Evolutionary conservation across 2,797 vertebrate species (phyloP).

Genomic region (Pogonophryne albipinna): DNA sequence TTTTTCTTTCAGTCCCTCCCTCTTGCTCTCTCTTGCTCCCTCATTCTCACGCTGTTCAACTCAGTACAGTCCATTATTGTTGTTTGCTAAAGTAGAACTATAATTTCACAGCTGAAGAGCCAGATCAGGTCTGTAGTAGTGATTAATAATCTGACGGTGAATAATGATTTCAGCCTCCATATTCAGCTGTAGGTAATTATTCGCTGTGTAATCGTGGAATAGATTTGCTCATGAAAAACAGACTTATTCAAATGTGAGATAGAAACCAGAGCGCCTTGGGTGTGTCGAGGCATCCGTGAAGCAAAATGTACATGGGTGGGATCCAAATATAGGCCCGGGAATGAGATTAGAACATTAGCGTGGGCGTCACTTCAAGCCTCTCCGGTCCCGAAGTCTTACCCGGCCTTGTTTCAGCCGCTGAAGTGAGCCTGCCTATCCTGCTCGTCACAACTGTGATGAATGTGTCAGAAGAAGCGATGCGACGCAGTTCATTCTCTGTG

Average conservation of each 20-base stretch:
- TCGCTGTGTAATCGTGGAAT: slow-evolving; percentile 83
- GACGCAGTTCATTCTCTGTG: slow-evolving; percentile 58
- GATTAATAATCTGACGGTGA: slow-evolving; percentile 86
- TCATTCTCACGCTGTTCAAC: slow-evolving; percentile 52
- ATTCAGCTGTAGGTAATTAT: slow-evolving; percentile 84
- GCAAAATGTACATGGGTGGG: slow-evolving; percentile 72
- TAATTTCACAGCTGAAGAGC: slow-evolving; percentile 87
- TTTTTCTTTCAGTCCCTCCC: slow-evolving; percentile 43
- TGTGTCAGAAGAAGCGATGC: slow-evolving; percentile 67
- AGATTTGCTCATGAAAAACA: slow-evolving; percentile 79
- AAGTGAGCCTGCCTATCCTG: slow-evolving; percentile 50
- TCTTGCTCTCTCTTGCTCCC: slow-evolving; percentile 29
- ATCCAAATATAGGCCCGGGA: slow-evolving; percentile 74
- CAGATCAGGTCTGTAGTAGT: slow-evolving; percentile 81
- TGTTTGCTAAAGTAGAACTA: slow-evolving; percentile 87
- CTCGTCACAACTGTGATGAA: slow-evolving; percentile 64
- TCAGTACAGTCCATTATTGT: slow-evolving; percentile 82
- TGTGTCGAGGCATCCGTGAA: slow-evolving; percentile 73
- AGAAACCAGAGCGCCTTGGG: slow-evolving; percentile 66
- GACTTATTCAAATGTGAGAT: slow-evolving; percentile 79
- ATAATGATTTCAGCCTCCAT: slow-evolving; percentile 82
- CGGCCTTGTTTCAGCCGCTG: slow-evolving; percentile 41
- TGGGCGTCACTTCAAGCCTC: slow-evolving; percentile 65
- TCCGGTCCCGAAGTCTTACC: slow-evolving; percentile 48
- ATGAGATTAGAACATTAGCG: slow-evolving; percentile 76